Evolutionary conservation across 1,140 invertebrate genomes (phyloP).

Genomic region (Drosophila erecta): DNA sequence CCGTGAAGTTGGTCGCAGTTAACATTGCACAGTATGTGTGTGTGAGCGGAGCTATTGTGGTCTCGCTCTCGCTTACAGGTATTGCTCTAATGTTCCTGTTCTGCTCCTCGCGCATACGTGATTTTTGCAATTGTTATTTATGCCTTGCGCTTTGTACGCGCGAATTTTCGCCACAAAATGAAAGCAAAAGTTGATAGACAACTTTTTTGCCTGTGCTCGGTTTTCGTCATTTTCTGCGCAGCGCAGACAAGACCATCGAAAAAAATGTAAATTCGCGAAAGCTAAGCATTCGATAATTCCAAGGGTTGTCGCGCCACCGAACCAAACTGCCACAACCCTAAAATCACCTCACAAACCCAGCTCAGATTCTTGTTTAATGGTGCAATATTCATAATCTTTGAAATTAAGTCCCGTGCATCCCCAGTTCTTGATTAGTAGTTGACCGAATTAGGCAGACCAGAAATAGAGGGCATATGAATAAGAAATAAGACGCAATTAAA

Average conservation of each 20-base stretch:
- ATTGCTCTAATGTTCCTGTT: slow-evolving; percentile 10
- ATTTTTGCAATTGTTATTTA: slow-evolving; percentile 71
- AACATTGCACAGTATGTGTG: slow-evolving; percentile 18
- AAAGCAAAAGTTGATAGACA: slow-evolving; percentile 84
- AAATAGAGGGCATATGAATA: slow-evolving; percentile 27
- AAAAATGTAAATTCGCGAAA: slow-evolving; percentile 33
- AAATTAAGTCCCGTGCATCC: neutral
- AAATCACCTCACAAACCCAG: slow-evolving; percentile 3
- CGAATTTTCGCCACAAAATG: slow-evolving; percentile 78
- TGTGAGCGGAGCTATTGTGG: slow-evolving; percentile 17
- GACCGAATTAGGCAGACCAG: slow-evolving; percentile 9
- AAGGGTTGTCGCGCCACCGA: slow-evolving; percentile 46
- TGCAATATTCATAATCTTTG: neutral
- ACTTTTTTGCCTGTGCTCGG: slow-evolving; percentile 63
- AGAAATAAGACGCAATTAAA: slow-evolving; percentile 75
- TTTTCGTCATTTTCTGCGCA: slow-evolving; percentile 51
- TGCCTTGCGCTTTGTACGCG: slow-evolving; percentile 56
- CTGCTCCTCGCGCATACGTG: slow-evolving; percentile 70
- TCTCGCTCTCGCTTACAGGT: slow-evolving; percentile 44
- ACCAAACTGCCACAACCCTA: slow-evolving; percentile 8
- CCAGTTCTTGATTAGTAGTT: neutral
- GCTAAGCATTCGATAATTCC: slow-evolving; percentile 45
- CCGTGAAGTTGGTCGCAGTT: slow-evolving; percentile 65
- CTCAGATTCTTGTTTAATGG: slow-evolving; percentile 6
- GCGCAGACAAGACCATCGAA: slow-evolving; percentile 19